Evolutionary conservation across 2,797 vertebrate species (phyloP).

Genomic region (Calcarius lapponicus): DNA sequence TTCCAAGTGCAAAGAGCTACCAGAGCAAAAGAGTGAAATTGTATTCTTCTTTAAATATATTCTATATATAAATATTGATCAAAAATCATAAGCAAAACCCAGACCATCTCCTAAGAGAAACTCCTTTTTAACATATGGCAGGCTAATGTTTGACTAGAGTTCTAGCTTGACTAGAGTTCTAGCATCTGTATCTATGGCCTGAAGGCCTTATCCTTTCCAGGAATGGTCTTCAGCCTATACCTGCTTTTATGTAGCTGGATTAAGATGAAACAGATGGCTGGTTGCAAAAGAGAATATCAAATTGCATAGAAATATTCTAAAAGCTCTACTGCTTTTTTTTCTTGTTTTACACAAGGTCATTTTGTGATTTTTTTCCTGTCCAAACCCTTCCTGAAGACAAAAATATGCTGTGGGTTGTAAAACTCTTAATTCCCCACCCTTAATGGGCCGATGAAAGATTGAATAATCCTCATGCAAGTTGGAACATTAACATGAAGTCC

Average conservation of each 20-base stretch:
- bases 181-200: not conserved
- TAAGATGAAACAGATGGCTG: slow-evolving; percentile 7
- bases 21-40: not conserved
- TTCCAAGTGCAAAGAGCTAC: not conserved
- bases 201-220: slow-evolving; percentile 30
- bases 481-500: slow-evolving; percentile 2
- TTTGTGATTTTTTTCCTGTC: not conserved
- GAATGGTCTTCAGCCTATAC: not conserved
- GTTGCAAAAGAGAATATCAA: slow-evolving; percentile 14
- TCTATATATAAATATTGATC: not conserved
- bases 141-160: not conserved
- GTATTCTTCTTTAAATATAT: not conserved
- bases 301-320: not conserved
- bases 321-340: not conserved
- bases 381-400: not conserved
- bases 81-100: not conserved
- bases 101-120: not conserved
- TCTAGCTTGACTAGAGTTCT: not conserved
- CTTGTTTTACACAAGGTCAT: not conserved
- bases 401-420: slow-evolving; percentile 9
- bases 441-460: slow-evolving; percentile 16
- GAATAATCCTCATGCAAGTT: slow-evolving; percentile 32
- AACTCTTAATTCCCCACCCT: slow-evolving; percentile 48
- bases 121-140: not conserved
- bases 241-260: slow-evolving; percentile 1